A percentile compares a stretch with the other conserved stretches of the same genome.
Conservation (phyloP, 2,888 invertebrate genomes). For the Sussaba pulchella region DNA sequence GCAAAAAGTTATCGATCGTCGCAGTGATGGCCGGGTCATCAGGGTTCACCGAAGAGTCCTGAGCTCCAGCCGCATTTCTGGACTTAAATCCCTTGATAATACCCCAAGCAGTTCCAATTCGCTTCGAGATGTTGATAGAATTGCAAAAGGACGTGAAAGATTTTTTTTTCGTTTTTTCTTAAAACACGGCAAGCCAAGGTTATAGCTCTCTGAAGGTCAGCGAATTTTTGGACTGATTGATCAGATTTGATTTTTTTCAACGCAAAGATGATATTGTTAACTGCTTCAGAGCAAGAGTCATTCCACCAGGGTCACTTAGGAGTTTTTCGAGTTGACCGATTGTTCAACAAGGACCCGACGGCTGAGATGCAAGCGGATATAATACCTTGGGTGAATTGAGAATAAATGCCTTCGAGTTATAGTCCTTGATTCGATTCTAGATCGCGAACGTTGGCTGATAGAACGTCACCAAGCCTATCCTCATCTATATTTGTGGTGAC, state of each 20-base stretch:
- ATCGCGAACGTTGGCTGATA: too few species aligned
- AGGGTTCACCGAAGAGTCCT: not conserved
- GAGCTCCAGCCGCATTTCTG: not conserved
- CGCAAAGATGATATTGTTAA: not conserved
- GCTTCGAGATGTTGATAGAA: slow-evolving; percentile 1
- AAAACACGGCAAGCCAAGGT: not conserved
- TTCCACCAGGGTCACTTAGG: too few species aligned
- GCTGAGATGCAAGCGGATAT: too few species aligned
- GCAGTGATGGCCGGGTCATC: not conserved
- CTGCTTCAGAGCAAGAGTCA: not conserved
- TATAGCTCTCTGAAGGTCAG: not conserved
- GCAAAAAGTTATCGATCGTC: not conserved
- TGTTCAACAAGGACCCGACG: too few species aligned
- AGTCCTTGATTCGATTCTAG: too few species aligned
- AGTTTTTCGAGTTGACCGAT: too few species aligned
- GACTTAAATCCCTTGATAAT: too few species aligned
- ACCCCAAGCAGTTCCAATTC: not conserved
- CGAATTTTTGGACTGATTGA: not conserved
- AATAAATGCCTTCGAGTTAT: too few species aligned
- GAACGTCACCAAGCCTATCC: too few species aligned
- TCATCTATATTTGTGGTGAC: too few species aligned
- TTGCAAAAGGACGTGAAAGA: not conserved
- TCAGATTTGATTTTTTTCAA: not conserved
- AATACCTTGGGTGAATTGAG: too few species aligned
- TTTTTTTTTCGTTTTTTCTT: not conserved